Conservation (phyloP, 2,888 invertebrate species). For the Cerastis rubricosa region DNA sequence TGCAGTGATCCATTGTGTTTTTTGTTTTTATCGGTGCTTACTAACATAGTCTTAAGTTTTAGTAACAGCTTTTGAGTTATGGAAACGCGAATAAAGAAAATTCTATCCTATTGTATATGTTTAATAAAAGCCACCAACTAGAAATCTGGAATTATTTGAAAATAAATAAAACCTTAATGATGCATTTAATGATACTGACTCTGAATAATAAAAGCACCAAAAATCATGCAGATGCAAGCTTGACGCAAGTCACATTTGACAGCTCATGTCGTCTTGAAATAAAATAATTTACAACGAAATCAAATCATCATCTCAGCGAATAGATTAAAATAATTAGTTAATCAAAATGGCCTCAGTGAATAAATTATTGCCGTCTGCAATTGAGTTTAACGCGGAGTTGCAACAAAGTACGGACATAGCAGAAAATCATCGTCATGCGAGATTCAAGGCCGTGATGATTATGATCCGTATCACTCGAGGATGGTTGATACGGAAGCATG, state of each 20-base stretch:
- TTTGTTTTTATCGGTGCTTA: too few species aligned
- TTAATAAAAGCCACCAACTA: background rate
- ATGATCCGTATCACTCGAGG: conserved; percentile 82
- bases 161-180: conserved; percentile 14
- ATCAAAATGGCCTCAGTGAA: conserved; percentile 81
- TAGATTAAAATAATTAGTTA: conserved; percentile 8
- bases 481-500: conserved; percentile 81
- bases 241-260: conserved; percentile 29
- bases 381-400: conserved; percentile 78
- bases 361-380: conserved; percentile 72
- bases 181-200: conserved; percentile 19
- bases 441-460: conserved; percentile 79
- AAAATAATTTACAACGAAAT: background rate
- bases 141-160: background rate
- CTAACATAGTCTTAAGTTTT: too few species aligned
- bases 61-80: too few species aligned
- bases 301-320: background rate
- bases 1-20: too few species aligned
- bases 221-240: background rate
- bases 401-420: conserved; percentile 78
- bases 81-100: too few species aligned
- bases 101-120: too few species aligned
- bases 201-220: background rate
- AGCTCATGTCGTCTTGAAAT: conserved; percentile 19
- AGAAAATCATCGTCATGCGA: conserved; percentile 73